These are phyloP conservation scores for Rhagonycha lutea DNA, from an alignment of 2,888 invertebrate species.

Conservation along the genomic window DNA sequence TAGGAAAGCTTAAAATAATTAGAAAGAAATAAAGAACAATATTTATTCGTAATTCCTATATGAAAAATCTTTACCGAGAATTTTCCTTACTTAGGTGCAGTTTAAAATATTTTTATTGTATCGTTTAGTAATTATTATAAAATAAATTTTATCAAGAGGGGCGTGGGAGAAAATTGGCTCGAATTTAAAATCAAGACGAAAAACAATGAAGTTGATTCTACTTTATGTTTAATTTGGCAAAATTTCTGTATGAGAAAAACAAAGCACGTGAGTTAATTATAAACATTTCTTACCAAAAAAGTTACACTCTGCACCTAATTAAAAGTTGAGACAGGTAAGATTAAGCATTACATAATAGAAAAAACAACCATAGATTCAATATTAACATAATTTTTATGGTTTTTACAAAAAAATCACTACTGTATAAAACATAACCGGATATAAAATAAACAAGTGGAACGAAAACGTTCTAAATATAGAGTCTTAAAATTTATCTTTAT, in stretches of 20 bases:
- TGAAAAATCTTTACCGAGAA: no score
- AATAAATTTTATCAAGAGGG: neutral
- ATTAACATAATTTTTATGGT: neutral
- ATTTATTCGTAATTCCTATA: no score
- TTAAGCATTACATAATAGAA: neutral
- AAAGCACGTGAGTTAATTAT: neutral
- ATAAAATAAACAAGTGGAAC: neutral
- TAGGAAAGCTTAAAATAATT: no score
- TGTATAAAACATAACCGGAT: constrained; percentile 6
- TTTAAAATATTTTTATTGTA: no score
- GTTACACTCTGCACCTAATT: neutral
- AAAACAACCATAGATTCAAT: neutral
- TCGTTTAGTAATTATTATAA: no score
- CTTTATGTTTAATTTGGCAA: neutral
- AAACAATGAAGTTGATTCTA: neutral
- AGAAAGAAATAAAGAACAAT: no score
- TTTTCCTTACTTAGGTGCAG: no score
- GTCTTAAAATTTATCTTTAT: neutral
- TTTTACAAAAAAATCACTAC: neutral
- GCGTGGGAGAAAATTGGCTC: no score
- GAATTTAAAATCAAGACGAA: no score
- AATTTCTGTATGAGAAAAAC: neutral
- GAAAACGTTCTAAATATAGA: neutral
- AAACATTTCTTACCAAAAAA: neutral
- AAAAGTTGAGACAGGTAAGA: neutral